These are phyloP conservation scores for Arenaria interpres DNA, from an alignment of 2,113 vertebrate genomes.

Conservation along the genomic window DNA sequence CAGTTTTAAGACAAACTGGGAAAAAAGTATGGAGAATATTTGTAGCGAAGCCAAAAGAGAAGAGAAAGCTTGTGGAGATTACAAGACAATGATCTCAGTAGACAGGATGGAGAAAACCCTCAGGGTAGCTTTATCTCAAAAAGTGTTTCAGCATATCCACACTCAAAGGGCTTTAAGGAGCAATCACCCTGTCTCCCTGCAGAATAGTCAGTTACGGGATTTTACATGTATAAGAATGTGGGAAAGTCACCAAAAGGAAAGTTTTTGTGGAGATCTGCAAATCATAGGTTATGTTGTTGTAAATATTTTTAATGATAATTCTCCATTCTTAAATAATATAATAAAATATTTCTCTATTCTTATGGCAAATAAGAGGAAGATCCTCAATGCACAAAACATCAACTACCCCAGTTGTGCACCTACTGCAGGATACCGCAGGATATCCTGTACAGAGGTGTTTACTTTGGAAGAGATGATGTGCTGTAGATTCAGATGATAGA, in stretches of 20 bases:
- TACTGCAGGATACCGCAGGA: not conserved
- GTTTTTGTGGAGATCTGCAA: not conserved
- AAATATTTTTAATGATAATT: not conserved
- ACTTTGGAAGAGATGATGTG: not conserved
- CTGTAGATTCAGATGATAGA: not conserved
- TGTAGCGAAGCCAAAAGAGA: not conserved
- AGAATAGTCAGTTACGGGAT: not conserved
- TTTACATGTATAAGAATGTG: not conserved
- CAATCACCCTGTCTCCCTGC: not conserved
- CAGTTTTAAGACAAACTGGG: not conserved
- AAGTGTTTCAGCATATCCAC: not conserved
- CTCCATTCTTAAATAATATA: too few species aligned
- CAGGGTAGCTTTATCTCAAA: not conserved
- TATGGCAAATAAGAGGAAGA: not conserved
- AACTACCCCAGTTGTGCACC: not conserved
- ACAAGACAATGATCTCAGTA: not conserved
- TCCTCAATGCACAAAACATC: not conserved
- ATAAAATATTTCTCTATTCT: not conserved
- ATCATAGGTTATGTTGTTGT: not conserved
- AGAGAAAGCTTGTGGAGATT: not conserved
- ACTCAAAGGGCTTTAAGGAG: not conserved
- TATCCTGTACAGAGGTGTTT: not conserved
- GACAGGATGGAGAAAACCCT: not conserved
- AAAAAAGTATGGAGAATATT: not conserved
- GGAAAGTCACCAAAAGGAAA: not conserved